Conservation (phyloP, 37 sponge, comb jelly and placozoan genomes). For the Spongia lamella region DNA sequence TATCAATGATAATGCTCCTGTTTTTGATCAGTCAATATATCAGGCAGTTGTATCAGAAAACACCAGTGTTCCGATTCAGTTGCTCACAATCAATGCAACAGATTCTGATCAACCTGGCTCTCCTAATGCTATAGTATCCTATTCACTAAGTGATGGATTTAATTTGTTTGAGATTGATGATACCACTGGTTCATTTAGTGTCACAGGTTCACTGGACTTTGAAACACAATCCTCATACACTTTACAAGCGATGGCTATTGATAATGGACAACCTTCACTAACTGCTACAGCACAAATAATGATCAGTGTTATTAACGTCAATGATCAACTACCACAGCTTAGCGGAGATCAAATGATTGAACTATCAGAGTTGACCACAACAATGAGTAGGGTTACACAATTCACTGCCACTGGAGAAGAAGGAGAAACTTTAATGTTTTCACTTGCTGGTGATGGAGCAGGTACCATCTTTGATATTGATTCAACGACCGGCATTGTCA, state of each 20-base stretch:
- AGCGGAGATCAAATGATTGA: background rate
- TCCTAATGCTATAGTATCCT: background rate
- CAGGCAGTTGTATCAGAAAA: slow-evolving; percentile 19
- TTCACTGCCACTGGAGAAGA: slow-evolving; percentile 10
- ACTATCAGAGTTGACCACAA: too few species aligned
- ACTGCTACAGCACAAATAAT: slow-evolving; percentile 39
- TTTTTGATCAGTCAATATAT: slow-evolving; percentile 37
- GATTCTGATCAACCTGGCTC: slow-evolving; percentile 38
- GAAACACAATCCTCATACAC: slow-evolving; percentile 42
- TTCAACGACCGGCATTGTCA: slow-evolving; percentile 5
- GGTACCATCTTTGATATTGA: slow-evolving; percentile 2
- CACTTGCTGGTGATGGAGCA: too few species aligned
- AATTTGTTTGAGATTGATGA: slow-evolving; percentile 25
- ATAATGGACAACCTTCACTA: slow-evolving; percentile 57
- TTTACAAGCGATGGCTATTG: slow-evolving; percentile 51
- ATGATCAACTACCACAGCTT: slow-evolving; percentile 69
- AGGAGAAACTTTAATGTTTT: background rate
- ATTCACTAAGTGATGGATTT: background rate
- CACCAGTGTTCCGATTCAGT: background rate
- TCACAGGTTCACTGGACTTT: slow-evolving; percentile 25
- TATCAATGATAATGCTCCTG: slow-evolving; percentile 71
- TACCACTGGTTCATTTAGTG: slow-evolving; percentile 26
- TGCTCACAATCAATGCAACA: slow-evolving; percentile 35
- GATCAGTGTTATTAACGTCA: slow-evolving; percentile 49
- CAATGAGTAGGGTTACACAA: too few species aligned